phyloP scores from a whole-genome alignment of 2,888 invertebrate genomes.

The Drosophila meridiana region DNA sequence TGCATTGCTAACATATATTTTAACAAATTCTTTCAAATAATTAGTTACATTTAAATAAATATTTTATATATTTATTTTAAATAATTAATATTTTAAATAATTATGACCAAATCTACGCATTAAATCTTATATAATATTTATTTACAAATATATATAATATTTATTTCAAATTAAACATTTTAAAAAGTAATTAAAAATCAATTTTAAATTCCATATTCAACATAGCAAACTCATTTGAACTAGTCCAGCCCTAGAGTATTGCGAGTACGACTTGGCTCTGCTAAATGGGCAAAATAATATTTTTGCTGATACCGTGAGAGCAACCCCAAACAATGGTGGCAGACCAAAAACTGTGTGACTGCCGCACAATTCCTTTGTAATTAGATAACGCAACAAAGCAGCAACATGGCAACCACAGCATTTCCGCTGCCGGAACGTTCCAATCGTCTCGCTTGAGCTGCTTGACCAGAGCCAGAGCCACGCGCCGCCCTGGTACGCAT shows the following conservation, averaged over 20 bases:
- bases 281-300: constrained; percentile 44
- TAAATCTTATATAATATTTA: too few relatives aligned
- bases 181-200: background rate
- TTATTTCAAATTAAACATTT: background rate
- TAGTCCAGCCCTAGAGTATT: background rate
- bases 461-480: constrained; percentile 28
- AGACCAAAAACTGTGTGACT: constrained; percentile 60
- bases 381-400: constrained; percentile 79
- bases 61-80: too few relatives aligned
- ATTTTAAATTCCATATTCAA: background rate
- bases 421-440: constrained; percentile 52
- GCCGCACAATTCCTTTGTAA: constrained; percentile 80
- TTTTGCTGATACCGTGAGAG: constrained; percentile 47
- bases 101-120: too few relatives aligned
- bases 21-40: too few relatives aligned
- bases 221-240: background rate
- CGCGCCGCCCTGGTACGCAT: constrained; percentile 10
- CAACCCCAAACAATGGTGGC: constrained; percentile 55
- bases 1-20: too few relatives aligned
- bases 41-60: too few relatives aligned
- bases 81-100: too few relatives aligned
- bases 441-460: constrained; percentile 32
- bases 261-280: too few relatives aligned
- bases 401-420: constrained; percentile 72
- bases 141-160: background rate